Base-by-base conservation (phyloP, 2,888 invertebrate genomes). In the Melinopterus prodromus region DNA sequence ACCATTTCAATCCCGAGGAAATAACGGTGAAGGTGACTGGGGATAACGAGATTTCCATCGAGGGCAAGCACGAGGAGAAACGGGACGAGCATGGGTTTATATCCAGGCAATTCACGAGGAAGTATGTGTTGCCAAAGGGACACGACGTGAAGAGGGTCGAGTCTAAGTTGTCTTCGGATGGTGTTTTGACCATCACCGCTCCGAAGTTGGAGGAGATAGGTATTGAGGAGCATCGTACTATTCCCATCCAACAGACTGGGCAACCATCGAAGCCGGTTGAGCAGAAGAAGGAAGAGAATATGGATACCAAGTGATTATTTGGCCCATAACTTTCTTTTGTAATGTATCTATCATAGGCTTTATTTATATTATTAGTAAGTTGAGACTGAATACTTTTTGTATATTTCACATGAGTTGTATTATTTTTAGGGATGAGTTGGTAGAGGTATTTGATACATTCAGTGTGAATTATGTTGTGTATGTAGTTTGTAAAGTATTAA, bases 1-100 rank as follows among this genome's bases (percentile, higher is more conserved):
- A 94, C 85, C 94, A 96, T 84, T 96, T 96, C 85, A 90, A 91
- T n/a, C 96, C 96, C 0, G 93, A 93, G 15, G 96, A 96, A 88
- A 93, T 97, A 69, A 91, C 92, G 7, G 95, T 96, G 16, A 96
- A 95, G 88, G 91, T 84, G 87, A 91, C 94, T 0, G 95, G 95
- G 6, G 93, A 89, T 78, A 87, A 93, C 82, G 92, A 91, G 78
- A 92, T 96, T 35, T 91, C 93, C 77, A 91, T 95, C n/a, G 95
- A 96, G 87, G 96, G 94, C 0, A 95, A 93, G 86, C 96, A 95
- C 86, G 95, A 95, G 85, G 93, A 96, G 82, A 93, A 93, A 84
- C 92, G 92, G 72, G 95, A 95, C 83, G 92, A 93, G n/a, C 93
- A 94, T 84, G 96, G 96, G 0, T 94, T 91, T 87, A 93, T 95